Percentiles rank a stretch among this genome's conserved stretches.
phyloP scores from a whole-genome alignment of 2,797 vertebrate genomes.

The Phrynocephalus forsythii region DNA sequence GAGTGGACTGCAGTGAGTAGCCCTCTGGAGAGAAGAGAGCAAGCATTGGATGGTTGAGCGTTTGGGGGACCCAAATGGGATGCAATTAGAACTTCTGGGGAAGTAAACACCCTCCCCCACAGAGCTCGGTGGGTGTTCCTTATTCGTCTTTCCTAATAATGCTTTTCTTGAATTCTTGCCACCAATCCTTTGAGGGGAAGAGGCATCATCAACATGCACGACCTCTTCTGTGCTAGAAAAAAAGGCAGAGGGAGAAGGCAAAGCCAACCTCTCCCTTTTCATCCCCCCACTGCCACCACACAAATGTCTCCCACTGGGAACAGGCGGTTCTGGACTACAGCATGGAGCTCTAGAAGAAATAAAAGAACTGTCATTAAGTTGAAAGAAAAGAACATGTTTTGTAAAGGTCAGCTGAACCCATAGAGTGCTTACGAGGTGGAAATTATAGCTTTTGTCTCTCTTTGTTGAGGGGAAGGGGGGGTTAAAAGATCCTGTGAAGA shows the following conservation, averaged over 20 bases:
- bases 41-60: background rate
- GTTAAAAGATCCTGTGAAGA: background rate
- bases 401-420: slow-evolving; percentile 47
- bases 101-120: background rate
- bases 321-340: background rate
- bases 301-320: background rate
- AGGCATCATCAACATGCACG: background rate
- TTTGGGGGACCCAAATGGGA: background rate
- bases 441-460: slow-evolving; percentile 54
- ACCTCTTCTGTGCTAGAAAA: slow-evolving; percentile 3
- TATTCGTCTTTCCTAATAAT: background rate
- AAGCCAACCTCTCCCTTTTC: background rate
- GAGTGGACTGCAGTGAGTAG: slow-evolving; percentile 22
- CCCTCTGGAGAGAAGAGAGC: background rate
- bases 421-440: slow-evolving; percentile 16
- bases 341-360: background rate
- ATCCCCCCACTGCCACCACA: background rate
- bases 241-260: background rate
- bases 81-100: background rate
- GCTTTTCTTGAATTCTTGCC: slow-evolving; percentile 1
- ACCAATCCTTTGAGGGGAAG: background rate
- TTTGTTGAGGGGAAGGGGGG: background rate
- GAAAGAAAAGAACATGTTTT: slow-evolving; percentile 1
- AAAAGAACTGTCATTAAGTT: slow-evolving; percentile 31
- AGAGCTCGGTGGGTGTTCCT: background rate